phyloP scores from a whole-genome alignment of 2,888 invertebrate genomes.

The Drosophila eohydei region DNA sequence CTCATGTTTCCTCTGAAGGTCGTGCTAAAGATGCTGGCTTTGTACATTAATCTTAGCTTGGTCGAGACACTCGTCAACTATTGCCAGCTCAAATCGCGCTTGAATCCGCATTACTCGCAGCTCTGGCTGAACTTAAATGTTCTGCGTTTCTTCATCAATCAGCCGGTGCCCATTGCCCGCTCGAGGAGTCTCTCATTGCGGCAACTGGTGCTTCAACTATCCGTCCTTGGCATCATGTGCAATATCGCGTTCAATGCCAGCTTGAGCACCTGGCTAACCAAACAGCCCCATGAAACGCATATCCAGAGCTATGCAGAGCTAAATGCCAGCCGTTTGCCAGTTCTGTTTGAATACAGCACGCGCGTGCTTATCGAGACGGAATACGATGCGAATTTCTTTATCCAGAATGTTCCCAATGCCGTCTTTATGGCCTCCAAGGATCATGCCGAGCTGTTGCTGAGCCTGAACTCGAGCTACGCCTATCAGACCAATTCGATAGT shows the following conservation, averaged over 20 bases:
- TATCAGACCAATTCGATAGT: slow-evolving; percentile 8
- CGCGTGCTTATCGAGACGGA: background rate
- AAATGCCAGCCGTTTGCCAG: slow-evolving; percentile 32
- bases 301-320: slow-evolving; percentile 45
- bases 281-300: slow-evolving; percentile 16
- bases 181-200: background rate
- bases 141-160: slow-evolving; percentile 23
- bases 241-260: slow-evolving; percentile 12
- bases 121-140: slow-evolving; percentile 30
- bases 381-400: slow-evolving; percentile 7
- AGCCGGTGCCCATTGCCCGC: background rate
- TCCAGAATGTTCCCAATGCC: background rate
- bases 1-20: background rate
- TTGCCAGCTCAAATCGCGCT: too few species aligned
- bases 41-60: slow-evolving; percentile 17
- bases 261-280: slow-evolving; percentile 42
- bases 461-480: slow-evolving; percentile 49
- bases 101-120: background rate
- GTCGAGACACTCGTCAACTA: background rate
- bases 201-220: slow-evolving; percentile 4
- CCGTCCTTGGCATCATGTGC: slow-evolving; percentile 14
- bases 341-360: slow-evolving; percentile 7
- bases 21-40: rapidly evolving
- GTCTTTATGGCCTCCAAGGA: background rate
- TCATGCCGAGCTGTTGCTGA: slow-evolving; percentile 2